Base-by-base conservation (phyloP, 2,797 vertebrate species). In the Distichodus sexfasciatus region DNA sequence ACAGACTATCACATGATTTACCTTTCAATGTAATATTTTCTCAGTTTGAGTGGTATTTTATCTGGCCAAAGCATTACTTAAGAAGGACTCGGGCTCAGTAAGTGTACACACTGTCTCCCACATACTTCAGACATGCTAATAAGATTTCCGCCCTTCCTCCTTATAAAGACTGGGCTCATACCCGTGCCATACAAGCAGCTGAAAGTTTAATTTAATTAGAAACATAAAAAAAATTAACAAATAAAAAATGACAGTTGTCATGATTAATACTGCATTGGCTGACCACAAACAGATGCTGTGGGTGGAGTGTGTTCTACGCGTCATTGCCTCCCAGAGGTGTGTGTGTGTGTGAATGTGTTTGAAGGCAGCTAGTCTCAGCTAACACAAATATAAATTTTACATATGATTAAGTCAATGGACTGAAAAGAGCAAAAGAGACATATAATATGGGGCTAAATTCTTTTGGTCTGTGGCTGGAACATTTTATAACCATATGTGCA, bases 51-150 rank as follows among this genome's bases (percentile, higher is more conserved):
- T n/a, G n/a, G n/a, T n/a, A n/a, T n/a, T n/a, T n/a, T n/a, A n/a
- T n/a, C n/a, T n/a, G n/a, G n/a, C n/a, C n/a, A n/a, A n/a, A n/a
- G 41, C 57, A 36, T 63, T 71, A 59, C 57, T 67, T 51, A 36
- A 38, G 38, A n/a, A 14, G 38, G 51, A 57, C 69, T 38, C 41
- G 23, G 6, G 26, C 11, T 41, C 33, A 29, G 61, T 67, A 59
- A 69, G 67, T 69, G 23, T n/a, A n/a, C n/a, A n/a, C n/a, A 60
- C 19, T 44, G 43, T 71, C 47, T 63, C 79, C 66, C 75, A 79
- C 78, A 76, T 54, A 68, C 79, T 81, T 77, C 65, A 70, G 77
- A 78, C 63, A 72, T 76, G 76, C 66, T 84, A 86, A 87, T 85
- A 76, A 86, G 81, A 86, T 82, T 80, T 41, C 82, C 81, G 68